Conservation (phyloP, 2,888 invertebrate genomes). For the Aphodius granarius region DNA sequence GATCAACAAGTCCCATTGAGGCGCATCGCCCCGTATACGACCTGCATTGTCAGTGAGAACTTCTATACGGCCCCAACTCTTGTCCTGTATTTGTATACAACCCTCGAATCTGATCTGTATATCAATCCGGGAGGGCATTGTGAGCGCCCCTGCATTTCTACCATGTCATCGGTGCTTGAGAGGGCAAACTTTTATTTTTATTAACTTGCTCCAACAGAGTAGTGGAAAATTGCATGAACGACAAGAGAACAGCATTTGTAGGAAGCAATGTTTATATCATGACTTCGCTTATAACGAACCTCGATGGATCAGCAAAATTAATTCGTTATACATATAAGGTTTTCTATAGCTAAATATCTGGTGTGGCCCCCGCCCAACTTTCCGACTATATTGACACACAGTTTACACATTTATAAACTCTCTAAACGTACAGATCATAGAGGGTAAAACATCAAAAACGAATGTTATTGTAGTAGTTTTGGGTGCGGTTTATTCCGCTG, state of each 20-base stretch:
- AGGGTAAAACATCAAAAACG: too few relatives aligned
- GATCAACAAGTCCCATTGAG: constrained; percentile 53
- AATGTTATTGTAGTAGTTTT: too few relatives aligned
- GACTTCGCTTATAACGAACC: neutral
- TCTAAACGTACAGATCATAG: too few relatives aligned
- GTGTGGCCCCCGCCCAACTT: too few relatives aligned
- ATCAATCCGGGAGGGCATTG: neutral
- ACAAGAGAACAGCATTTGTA: neutral
- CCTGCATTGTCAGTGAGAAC: constrained; percentile 42
- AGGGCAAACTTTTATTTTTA: neutral
- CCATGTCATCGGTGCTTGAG: neutral
- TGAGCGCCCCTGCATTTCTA: neutral
- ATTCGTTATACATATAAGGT: too few relatives aligned
- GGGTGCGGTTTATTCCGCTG: too few relatives aligned
- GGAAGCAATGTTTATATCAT: neutral
- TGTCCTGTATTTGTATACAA: constrained; percentile 48
- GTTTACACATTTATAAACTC: too few relatives aligned
- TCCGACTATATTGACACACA: too few relatives aligned
- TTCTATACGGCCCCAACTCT: constrained; percentile 32
- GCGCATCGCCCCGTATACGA: constrained; percentile 46
- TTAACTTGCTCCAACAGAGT: neutral
- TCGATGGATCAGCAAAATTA: too few relatives aligned
- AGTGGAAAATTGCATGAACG: neutral
- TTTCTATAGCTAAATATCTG: too few relatives aligned
- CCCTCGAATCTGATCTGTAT: constrained; percentile 26